Percentiles rank a stretch among this genome's conserved stretches.
Conservation (phyloP, 1,140 invertebrate species). For the Brachionus calyciflorus region DNA sequence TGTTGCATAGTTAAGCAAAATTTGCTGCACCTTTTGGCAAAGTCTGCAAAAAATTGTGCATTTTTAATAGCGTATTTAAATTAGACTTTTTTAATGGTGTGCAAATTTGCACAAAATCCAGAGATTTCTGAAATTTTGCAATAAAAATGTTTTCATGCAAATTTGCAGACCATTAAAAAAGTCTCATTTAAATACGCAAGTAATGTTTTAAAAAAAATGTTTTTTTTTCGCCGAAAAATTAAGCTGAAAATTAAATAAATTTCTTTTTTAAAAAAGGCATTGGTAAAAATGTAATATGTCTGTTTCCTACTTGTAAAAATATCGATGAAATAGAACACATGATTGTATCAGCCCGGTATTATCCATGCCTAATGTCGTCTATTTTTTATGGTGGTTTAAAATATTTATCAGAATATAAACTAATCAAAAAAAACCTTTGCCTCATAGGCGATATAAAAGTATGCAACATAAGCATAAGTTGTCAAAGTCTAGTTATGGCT, state of each 20-base stretch:
- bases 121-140: too few species aligned
- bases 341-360: constrained; percentile 43
- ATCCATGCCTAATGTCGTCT: constrained; percentile 33
- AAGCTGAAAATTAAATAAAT: too few species aligned
- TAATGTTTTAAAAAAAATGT: neutral
- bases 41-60: too few species aligned
- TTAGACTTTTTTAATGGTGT: too few species aligned
- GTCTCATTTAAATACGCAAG: too few species aligned
- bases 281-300: constrained; percentile 43
- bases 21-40: too few species aligned
- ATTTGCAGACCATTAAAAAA: too few species aligned
- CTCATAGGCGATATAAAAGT: constrained; percentile 8
- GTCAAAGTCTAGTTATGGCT: neutral
- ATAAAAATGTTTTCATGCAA: too few species aligned
- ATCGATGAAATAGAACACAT: constrained; percentile 6
- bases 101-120: too few species aligned
- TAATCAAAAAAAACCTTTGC: constrained; percentile 2
- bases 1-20: too few species aligned
- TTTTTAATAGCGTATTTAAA: too few species aligned
- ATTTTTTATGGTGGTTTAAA: constrained; percentile 22
- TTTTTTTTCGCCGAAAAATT: neutral
- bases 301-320: constrained; percentile 29
- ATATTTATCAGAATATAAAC: constrained; percentile 7
- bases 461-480: constrained; percentile 15
- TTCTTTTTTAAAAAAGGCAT: too few species aligned